Evolutionary conservation across 1,140 invertebrate genomes (phyloP), one percentile per base, ranked within the genome.

Genomic region (Lasaia peninsularis): DNA sequence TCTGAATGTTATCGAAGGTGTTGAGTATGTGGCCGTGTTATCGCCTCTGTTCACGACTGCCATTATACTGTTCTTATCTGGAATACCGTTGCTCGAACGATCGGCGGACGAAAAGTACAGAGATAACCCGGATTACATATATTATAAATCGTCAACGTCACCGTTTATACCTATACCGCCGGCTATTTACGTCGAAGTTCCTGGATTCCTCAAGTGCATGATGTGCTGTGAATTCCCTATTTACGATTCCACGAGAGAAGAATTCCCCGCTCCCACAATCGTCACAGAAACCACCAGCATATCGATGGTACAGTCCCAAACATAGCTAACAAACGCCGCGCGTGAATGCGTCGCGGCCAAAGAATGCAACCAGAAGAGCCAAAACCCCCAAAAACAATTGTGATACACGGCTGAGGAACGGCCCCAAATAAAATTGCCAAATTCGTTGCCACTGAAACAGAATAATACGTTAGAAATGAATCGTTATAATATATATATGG

Each of bases 31-130:
- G 9, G 95, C 94, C 9, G 94, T 98, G 71, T 90, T 96, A 32
- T 97, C 96, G 4, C 97, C 97, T 6, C 90, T 98, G 33, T 97
- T 98, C 77, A 97, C 95, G 6, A 96, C 95, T 0, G 79, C 95
- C 54, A 97, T 98, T 34, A 95, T 98, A 65, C 90, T 98, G 4
- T 97, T 97, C 83, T 90, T 98, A 67, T 96, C 95, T 5, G 96
- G 96, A 21, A 96, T 97, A 85, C 96, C 96, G 4, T 75, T 96
- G 21, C 89, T 97, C 50, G 97, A 98, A 88, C 92, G 94, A 71
- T 94, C 94, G 48, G 92, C 95, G 10, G 96, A 98, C 86, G 95
- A 97, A 72, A 94, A 95, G 90, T 97, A 96, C 76, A 92, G 94
- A 90, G 93, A 95, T 75, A 94, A 95, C 81, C 91, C 94, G 20